Evolutionary conservation across 2,888 invertebrate species (phyloP).

Genomic region (Dicranocentrus wangi): DNA sequence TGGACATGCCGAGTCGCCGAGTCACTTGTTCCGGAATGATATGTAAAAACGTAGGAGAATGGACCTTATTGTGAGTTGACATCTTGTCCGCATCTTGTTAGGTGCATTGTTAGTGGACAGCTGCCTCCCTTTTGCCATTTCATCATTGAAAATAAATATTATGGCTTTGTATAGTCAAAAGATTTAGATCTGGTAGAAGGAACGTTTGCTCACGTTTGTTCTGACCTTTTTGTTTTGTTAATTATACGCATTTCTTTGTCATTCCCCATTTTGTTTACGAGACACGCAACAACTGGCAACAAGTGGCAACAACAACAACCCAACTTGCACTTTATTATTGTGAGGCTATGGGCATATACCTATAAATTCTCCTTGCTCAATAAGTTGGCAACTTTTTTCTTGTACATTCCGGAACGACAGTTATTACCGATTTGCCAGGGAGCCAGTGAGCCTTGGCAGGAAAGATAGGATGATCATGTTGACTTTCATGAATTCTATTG

Average conservation of each 20-base stretch:
- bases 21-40: constrained; percentile 27
- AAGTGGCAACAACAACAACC: no score
- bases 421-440: constrained; percentile 49
- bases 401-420: constrained; percentile 54
- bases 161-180: constrained; percentile 38
- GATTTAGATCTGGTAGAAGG: constrained; percentile 47
- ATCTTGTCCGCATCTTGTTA: constrained; percentile 9
- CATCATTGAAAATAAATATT: constrained; percentile 42
- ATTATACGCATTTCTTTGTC: constrained; percentile 48
- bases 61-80: not conserved
- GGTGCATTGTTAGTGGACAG: constrained; percentile 39
- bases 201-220: not conserved
- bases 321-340: constrained; percentile 28
- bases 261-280: constrained; percentile 55
- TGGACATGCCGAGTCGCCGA: constrained; percentile 8
- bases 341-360: not conserved
- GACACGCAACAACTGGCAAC: constrained; percentile 59
- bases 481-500: not conserved
- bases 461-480: no score
- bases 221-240: constrained; percentile 14
- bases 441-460: no score
- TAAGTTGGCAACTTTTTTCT: constrained; percentile 9
- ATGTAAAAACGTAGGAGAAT: not conserved
- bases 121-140: constrained; percentile 44
- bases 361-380: not conserved